Evolutionary conservation across 2,797 vertebrate genomes (phyloP).

Genomic region (Poeciliopsis gracilis): DNA sequence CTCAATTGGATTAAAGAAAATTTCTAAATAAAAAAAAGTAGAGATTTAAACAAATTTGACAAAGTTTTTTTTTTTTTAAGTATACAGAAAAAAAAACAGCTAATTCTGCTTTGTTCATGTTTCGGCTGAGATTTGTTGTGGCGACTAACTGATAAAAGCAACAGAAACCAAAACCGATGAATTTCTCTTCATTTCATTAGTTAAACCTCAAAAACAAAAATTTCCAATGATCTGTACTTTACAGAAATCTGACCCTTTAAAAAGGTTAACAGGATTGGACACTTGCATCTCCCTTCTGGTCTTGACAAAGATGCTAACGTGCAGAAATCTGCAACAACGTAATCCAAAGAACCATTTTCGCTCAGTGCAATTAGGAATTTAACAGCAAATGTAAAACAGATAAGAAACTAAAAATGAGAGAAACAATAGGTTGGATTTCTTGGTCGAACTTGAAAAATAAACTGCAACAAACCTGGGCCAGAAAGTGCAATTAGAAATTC

Average conservation of each 20-base stretch:
- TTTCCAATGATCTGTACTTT: neutral
- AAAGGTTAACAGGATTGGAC: neutral
- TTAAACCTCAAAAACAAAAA: neutral
- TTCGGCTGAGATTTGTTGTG: neutral
- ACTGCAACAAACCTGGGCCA: too few species aligned
- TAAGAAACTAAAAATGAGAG: too few species aligned
- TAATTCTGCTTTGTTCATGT: neutral
- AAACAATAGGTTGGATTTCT: too few species aligned
- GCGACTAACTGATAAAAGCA: neutral
- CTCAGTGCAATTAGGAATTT: too few species aligned
- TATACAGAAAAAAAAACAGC: neutral
- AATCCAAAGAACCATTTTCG: neutral
- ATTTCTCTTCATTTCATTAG: neutral
- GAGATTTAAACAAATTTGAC: neutral
- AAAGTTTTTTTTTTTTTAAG: neutral
- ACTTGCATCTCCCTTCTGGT: too few species aligned
- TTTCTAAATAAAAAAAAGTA: neutral
- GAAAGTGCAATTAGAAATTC: too few species aligned
- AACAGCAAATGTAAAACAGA: too few species aligned
- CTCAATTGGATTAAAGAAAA: neutral
- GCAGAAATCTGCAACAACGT: too few species aligned
- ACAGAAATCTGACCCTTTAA: neutral
- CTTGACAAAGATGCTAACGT: too few species aligned
- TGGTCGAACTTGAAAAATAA: too few species aligned
- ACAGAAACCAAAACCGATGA: neutral